phyloP scores from a whole-genome alignment of 2,797 vertebrate genomes.

The Bradypodion ventrale region DNA sequence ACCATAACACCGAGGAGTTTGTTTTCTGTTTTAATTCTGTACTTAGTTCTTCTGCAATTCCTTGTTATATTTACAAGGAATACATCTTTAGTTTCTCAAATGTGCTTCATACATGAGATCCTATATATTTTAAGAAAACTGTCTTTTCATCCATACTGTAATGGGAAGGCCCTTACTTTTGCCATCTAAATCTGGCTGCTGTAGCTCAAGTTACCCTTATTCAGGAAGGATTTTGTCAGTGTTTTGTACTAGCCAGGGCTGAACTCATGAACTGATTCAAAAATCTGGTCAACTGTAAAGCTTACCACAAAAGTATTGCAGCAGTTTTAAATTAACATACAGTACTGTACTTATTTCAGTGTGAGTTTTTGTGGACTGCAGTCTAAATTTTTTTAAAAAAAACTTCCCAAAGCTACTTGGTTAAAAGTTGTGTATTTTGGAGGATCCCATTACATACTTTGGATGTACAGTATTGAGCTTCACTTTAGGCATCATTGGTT shows the following conservation, averaged over 20 bases:
- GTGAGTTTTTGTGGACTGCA: too few species aligned
- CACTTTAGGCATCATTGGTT: too few species aligned
- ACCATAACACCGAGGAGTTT: conserved; percentile 10
- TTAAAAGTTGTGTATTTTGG: neutral
- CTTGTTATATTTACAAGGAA: neutral
- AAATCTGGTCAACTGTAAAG: neutral
- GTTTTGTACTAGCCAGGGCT: too few species aligned
- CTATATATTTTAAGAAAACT: neutral
- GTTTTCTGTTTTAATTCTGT: conserved; percentile 2
- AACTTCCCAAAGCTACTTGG: neutral
- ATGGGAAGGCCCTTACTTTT: neutral
- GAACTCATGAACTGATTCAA: neutral
- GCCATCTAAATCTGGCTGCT: neutral
- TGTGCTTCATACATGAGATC: neutral
- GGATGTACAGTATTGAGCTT: too few species aligned
- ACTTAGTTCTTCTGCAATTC: neutral
- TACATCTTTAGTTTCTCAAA: neutral
- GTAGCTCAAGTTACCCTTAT: neutral
- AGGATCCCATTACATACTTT: too few species aligned
- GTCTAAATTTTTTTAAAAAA: neutral
- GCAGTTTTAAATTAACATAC: too few species aligned
- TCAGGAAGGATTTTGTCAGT: neutral
- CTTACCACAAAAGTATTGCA: neutral
- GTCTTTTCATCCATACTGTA: neutral
- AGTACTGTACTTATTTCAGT: neutral